Evolutionary conservation across 2,888 invertebrate species (phyloP), one percentile per base, ranked within the genome.

Genomic region (Agrochola lota): DNA sequence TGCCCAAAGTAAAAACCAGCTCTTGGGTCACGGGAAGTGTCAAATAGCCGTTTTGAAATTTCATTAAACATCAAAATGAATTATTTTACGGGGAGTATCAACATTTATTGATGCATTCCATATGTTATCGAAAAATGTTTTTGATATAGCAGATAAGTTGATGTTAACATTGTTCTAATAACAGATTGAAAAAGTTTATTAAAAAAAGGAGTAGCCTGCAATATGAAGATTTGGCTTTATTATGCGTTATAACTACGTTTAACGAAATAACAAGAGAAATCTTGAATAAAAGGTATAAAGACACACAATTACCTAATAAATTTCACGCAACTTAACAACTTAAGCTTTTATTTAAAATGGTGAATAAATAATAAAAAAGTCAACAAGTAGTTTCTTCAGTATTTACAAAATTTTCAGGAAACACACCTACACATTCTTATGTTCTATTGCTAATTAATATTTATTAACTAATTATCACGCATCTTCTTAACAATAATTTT

Each of bases 101-200:
- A 35, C 2, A 74, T 43, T 60, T 9, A 52, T 62, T 26, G 30
- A 30, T 49, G 55, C 17, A 17, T 57, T 23, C 35, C 68, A 71
- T n/a, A 72, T 60, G 55, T 80, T 84, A 83, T 83, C 71, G 55
- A 26, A 40, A n/a, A 71, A 71, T 26, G 35, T 73, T 73, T 73
- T 64, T 63, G 77, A 80, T 83, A 76, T 73, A 59, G 43, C 57
- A 63, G 77, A 83, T 83, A 83, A 73, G 59, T 30, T 40, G 26
- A 71, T 64, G 55, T 49, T 71, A 71, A 77, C 62, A 71, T 59
- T 59, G 59, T 55, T 63, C 62, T 79, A 55, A 60, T 52, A 68
- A 71, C 59, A 30, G 46, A 70, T 67, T 72, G 62, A n/a, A 67
- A 66, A 70, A 15, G 23, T n/a, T 30, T 8, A 67, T 49, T 67